A percentile compares a stretch with the other conserved stretches of the same genome.
phyloP scores from a whole-genome alignment of 2,113 vertebrate species.

The Stegastes partitus region DNA sequence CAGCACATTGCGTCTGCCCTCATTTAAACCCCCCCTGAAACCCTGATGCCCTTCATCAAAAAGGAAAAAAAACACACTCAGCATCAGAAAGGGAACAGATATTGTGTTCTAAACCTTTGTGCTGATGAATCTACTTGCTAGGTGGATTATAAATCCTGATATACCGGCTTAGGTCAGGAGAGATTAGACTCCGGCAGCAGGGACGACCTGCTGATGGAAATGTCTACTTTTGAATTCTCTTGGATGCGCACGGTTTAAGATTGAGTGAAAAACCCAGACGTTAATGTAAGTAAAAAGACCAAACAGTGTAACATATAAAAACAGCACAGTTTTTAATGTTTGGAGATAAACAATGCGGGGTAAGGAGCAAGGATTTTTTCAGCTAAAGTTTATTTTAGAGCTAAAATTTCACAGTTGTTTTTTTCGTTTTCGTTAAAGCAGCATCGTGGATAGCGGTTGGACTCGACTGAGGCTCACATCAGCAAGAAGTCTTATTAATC shows the following conservation, averaged over 20 bases:
- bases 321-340: not conserved
- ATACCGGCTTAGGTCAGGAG: conserved; percentile 63
- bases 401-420: not conserved
- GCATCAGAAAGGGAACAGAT: conserved; percentile 44
- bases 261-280: not conserved
- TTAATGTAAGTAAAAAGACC: not conserved
- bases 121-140: conserved; percentile 71
- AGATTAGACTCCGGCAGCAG: conserved; percentile 71
- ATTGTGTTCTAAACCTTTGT: conserved; percentile 75
- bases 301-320: not conserved
- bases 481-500: conserved; percentile 72
- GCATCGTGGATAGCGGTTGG: not conserved
- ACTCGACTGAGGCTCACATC: conserved; percentile 24
- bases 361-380: not conserved
- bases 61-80: conserved; percentile 30
- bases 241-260: not conserved
- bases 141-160: conserved; percentile 80
- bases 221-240: not conserved
- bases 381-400: too few species aligned
- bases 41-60: conserved; percentile 43
- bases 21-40: conserved; percentile 47
- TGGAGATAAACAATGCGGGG: not conserved
- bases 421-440: not conserved
- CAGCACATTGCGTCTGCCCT: conserved; percentile 39
- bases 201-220: conserved; percentile 45